Evolutionary conservation across 2,113 vertebrate genomes (phyloP), one percentile per base, ranked within the genome.

Genomic region (Ophthalmolycus amberensis): DNA sequence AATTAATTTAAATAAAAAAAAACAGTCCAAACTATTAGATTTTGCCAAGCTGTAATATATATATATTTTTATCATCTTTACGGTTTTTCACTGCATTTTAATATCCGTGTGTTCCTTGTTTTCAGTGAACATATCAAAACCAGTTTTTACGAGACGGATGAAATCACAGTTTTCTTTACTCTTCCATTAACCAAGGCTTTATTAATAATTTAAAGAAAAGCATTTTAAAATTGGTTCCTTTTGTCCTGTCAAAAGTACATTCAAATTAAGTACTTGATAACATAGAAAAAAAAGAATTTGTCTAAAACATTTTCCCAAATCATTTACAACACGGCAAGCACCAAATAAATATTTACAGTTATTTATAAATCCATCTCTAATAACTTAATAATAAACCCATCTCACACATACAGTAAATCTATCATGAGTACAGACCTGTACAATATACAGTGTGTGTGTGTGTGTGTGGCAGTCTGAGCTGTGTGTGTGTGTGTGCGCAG

Each of bases 311-410:
- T 85, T 88, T 71, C 66, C 84, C 83, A 80, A 89, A 85, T 89
- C 74, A 90, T 93, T 92, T 93, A 91, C 87, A 96, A 92, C 96
- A 96, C 96, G 76, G 95, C 96, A 96, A 95, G 83, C 95, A 90
- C 88, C 77, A 92, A 94, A 96, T 94, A 96, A 95, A 94, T 95
- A 96, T 95, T 92, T 97, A 96, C 96, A 97, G 64, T 86, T 91
- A 92, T 95, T 93, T 94, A 94, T 95, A 95, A 94, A 95, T 92
- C 66, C 72, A 91, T 94, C 87, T 90, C 77, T 91, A 92, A 93
- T 91, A 94, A 95, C 88, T 92, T 91, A 94, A 70, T 67, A 46
- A 46, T 38, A 87, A 82, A 29, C 63, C 59, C 71, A 80, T 85
- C 83, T 85, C 80, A 85, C 86, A 85, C 88, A 76, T 38, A 83